Evolutionary conservation across 2,113 vertebrate genomes (phyloP), one percentile per base, ranked within the genome.

Genomic region (Bettongia penicillata): DNA sequence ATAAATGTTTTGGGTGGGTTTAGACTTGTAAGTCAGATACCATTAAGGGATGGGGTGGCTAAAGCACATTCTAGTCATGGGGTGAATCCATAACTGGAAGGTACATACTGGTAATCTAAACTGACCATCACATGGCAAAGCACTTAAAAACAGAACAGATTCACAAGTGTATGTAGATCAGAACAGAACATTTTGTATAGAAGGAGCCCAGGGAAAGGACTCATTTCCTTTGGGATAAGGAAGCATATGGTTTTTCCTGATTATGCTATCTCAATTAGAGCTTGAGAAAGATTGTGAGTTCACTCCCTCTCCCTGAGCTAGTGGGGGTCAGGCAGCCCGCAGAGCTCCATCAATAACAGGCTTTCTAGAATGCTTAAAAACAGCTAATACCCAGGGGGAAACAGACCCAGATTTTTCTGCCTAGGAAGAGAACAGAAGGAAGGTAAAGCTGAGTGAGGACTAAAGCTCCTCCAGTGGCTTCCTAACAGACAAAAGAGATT

Each of bases 141-240:
- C 55, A 93, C 53, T 93, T 95, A 37, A 91, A 92, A 94, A 95
- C 1, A 94, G 48, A 98, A 90, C 50, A 93, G 94, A 95, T 26
- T 28, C 23, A 61, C 68, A 96, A 49, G 57, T 96, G 96, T 96
- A 55, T 37, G 12, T 89, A 96, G 96, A 93, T 93, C 77, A 91
- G 92, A 98, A 97, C 93, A 96, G 52, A 95, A 97, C 51, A 93
- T 97, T 97, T 96, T 96, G 90, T 95, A 95, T 92, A 97, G 96
- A 94, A 91, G 55, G 93, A 52, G 95, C 91, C 84, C 52, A 95
- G 47, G 61, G 90, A 96, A 97, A 95, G 50, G 95, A 97, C 97
- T 92, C 94, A 91, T 97, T 98, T 92, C 94, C 97, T 96, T 53
- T 94, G 94, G 96, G 94, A 98, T 49, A 9, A 95, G 97, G 0